These are phyloP conservation scores for Antedon bifida DNA, from an alignment of 35 echinoderm and acorn worm species.

Conservation along the genomic window DNA sequence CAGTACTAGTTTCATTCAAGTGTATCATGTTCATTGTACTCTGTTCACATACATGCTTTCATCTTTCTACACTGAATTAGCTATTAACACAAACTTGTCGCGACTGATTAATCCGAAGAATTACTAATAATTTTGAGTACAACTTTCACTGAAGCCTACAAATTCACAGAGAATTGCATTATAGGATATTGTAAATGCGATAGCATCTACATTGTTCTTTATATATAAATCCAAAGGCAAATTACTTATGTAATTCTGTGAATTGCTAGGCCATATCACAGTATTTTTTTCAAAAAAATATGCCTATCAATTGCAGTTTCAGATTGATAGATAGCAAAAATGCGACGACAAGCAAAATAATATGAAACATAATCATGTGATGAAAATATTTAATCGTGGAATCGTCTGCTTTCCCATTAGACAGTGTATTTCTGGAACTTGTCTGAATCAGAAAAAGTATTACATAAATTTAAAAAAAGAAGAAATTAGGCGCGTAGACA, in stretches of 20 bases:
- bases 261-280: no score
- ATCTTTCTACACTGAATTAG: not conserved
- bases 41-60: not conserved
- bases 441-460: not conserved
- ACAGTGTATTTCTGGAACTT: not conserved
- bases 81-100: not conserved
- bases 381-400: not conserved
- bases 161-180: no score
- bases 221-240: no score
- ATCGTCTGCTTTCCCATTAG: not conserved
- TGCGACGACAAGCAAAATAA: no score
- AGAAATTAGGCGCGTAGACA: not conserved
- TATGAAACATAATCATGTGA: not conserved
- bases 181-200: no score
- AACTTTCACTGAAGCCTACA: no score
- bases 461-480: not conserved
- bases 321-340: no score
- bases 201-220: no score
- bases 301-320: no score
- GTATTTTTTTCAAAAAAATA: no score
- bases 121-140: not conserved
- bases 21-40: not conserved
- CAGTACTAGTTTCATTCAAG: no score
- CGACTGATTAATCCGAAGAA: not conserved
- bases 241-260: no score